Percentiles rank a stretch among this genome's conserved stretches.
Conservation (phyloP, 2,888 invertebrate species). For the Amblyjoppa proteus region DNA sequence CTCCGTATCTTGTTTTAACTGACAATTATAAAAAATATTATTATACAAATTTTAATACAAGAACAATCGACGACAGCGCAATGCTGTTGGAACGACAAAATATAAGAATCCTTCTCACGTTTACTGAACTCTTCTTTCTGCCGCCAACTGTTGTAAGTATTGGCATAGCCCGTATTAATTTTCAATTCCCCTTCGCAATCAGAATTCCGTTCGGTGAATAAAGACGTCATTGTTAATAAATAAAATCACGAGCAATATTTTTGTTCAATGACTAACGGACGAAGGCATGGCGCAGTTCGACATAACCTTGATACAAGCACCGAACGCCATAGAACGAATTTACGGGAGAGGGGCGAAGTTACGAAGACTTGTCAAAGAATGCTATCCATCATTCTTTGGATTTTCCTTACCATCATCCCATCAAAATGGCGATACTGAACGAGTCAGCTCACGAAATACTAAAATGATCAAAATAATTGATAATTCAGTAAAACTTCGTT, state of each 20-base stretch:
- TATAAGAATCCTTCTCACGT: conserved; percentile 86
- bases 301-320: conserved; percentile 45
- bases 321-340: not conserved
- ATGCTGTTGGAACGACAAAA: conserved; percentile 1
- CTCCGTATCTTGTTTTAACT: conserved; percentile 92
- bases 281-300: conserved; percentile 44
- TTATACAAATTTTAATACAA: conserved; percentile 73
- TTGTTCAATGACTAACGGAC: not conserved
- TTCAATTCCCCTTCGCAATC: conserved; percentile 86
- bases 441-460: not conserved
- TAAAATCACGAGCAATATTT: not conserved
- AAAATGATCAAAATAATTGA: too few relatives aligned
- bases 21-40: conserved; percentile 74
- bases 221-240: conserved; percentile 62
- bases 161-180: conserved; percentile 93
- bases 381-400: not conserved
- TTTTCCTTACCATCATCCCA: not conserved
- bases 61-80: not conserved
- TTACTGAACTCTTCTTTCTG: conserved; percentile 95
- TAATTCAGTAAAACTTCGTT: too few relatives aligned
- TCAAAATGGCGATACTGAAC: not conserved
- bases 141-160: conserved; percentile 93
- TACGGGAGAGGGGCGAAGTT: not conserved
- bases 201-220: conserved; percentile 70
- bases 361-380: not conserved